phyloP scores from a whole-genome alignment of 2,797 vertebrate species.

The Lagorchestes hirsutus region DNA sequence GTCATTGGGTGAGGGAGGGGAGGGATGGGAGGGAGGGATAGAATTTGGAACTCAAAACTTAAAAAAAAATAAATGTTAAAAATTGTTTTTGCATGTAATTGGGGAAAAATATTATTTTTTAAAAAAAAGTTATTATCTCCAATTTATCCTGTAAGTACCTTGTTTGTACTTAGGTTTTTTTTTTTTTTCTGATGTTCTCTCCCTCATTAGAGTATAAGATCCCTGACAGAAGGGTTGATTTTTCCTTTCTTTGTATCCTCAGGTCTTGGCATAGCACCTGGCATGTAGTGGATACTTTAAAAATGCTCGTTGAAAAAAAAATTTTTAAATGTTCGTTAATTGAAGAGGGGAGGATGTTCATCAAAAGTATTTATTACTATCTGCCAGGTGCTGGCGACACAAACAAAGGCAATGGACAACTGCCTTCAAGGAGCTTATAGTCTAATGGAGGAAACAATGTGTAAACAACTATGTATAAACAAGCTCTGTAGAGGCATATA shows the following conservation, averaged over 20 bases:
- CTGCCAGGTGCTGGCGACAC: neutral
- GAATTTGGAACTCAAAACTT: neutral
- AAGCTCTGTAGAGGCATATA: neutral
- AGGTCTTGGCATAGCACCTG: neutral
- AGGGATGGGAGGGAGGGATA: neutral
- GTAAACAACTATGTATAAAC: neutral
- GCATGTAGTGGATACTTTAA: neutral
- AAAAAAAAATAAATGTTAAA: neutral
- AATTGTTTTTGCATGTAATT: neutral
- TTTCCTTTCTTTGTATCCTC: neutral
- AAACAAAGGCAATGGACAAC: neutral
- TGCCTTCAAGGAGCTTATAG: neutral
- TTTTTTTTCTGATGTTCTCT: neutral
- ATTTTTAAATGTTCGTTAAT: neutral
- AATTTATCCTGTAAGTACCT: neutral
- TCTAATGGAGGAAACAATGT: neutral
- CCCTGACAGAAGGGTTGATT: neutral
- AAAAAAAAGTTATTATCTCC: neutral
- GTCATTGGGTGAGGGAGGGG: no score
- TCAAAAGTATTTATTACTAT: neutral
- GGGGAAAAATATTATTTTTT: neutral
- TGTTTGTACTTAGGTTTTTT: neutral
- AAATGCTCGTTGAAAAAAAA: neutral
- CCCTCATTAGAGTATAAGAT: neutral
- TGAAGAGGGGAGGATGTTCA: neutral